These are phyloP conservation scores for Hiodon alosoides DNA, from an alignment of 2,113 vertebrate species.

Conservation along the genomic window DNA sequence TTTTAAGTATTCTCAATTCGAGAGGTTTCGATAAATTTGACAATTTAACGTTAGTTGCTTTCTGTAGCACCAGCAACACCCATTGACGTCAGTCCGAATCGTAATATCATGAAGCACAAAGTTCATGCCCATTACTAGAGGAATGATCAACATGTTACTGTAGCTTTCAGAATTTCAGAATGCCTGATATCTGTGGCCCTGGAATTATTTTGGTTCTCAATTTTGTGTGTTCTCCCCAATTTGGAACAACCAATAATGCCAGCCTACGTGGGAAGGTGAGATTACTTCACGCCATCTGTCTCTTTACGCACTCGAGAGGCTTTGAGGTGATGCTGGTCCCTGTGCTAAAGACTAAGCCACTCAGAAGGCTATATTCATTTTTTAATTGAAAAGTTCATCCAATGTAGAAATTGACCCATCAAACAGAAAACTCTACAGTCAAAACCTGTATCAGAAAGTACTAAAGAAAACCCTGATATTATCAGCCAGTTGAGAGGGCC, in stretches of 20 bases:
- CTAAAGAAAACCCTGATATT: conserved; percentile 38
- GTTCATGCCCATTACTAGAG: background rate
- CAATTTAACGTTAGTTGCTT: too few relatives aligned
- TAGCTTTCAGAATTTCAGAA: background rate
- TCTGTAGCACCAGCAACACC: too few relatives aligned
- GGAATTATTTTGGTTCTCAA: background rate
- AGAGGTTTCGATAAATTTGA: too few relatives aligned
- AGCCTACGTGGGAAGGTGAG: background rate
- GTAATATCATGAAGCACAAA: background rate
- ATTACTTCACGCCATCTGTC: background rate
- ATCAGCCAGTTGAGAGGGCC: conserved; percentile 30
- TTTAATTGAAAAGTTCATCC: too few relatives aligned
- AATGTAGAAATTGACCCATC: too few relatives aligned
- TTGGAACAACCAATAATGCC: conserved; percentile 14
- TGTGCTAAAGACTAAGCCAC: too few relatives aligned
- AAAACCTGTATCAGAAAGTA: too few relatives aligned
- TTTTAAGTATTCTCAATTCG: background rate
- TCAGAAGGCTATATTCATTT: too few relatives aligned
- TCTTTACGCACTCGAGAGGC: conserved; percentile 29
- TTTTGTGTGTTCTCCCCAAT: background rate
- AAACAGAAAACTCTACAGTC: too few relatives aligned
- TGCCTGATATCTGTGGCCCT: background rate
- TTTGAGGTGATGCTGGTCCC: too few relatives aligned
- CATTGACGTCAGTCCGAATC: background rate
- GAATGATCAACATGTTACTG: background rate